Evolutionary conservation across 92 coral and sea anemone genomes (phyloP).

Genomic region (Porites rus): DNA sequence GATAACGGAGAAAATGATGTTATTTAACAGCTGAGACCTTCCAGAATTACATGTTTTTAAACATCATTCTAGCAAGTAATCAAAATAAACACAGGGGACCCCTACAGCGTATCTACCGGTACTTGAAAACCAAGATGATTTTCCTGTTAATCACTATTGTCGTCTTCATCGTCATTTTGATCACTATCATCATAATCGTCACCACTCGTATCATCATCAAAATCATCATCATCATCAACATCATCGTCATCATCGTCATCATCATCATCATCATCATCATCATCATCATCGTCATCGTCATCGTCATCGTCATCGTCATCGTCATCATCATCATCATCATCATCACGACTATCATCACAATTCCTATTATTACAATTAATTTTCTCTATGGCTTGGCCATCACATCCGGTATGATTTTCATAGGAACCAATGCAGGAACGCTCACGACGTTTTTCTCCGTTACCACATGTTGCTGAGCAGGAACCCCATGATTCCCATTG

Average conservation of each 20-base stretch:
- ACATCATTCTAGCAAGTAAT: no score
- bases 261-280: background rate
- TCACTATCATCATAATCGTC: background rate
- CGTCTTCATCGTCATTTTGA: background rate
- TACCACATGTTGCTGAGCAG: constrained; percentile 7
- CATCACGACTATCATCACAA: no score
- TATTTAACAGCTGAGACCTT: no score
- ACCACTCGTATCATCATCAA: background rate
- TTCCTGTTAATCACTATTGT: background rate
- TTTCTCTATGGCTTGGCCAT: background rate
- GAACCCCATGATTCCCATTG: constrained; percentile 19
- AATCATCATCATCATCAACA: background rate
- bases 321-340: background rate
- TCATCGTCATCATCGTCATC: background rate
- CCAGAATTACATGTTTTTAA: no score
- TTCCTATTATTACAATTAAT: background rate
- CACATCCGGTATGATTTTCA: background rate
- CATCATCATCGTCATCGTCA: background rate
- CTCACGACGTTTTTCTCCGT: background rate
- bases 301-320: background rate
- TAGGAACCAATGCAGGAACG: background rate
- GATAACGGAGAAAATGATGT: no score
- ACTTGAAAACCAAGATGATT: no score
- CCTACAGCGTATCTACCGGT: no score
- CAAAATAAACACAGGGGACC: no score